phyloP scores from a whole-genome alignment of 2,797 vertebrate species.

The Cryptoblepharus egeriae region DNA sequence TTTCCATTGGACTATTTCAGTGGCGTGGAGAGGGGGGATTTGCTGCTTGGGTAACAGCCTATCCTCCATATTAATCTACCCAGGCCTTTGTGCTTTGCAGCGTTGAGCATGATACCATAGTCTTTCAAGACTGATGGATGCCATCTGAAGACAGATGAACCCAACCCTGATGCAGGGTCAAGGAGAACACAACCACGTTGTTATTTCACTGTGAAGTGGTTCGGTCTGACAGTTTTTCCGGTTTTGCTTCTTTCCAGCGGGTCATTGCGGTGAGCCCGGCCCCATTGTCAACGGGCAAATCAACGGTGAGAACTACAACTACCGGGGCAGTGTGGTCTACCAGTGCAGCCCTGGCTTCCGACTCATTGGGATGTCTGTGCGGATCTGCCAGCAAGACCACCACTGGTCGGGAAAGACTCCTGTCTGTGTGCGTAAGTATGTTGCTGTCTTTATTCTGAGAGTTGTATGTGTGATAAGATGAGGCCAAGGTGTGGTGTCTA shows the following conservation, averaged over 20 bases:
- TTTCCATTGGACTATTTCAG: no score
- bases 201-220: no score
- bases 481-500: accelerated
- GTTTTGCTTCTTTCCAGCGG: constrained; percentile 74
- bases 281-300: constrained; percentile 96
- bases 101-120: no score
- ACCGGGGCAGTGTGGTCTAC: constrained; percentile 96
- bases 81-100: no score
- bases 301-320: constrained; percentile 96
- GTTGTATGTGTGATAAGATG: no score
- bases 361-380: constrained; percentile 94
- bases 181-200: no score
- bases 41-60: no score
- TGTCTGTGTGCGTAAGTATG: constrained; percentile 96
- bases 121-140: no score
- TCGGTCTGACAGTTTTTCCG: accelerated
- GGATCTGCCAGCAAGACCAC: constrained; percentile 98
- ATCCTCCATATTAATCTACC: no score
- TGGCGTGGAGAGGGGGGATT: no score
- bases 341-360: constrained; percentile 96
- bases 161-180: neutral
- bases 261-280: constrained; percentile 94
- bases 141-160: no score
- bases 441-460: constrained; percentile 18
- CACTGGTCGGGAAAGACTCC: constrained; percentile 95